These are phyloP conservation scores for Sarcoramphus papa DNA, from an alignment of 2,797 vertebrate species.

Conservation along the genomic window DNA sequence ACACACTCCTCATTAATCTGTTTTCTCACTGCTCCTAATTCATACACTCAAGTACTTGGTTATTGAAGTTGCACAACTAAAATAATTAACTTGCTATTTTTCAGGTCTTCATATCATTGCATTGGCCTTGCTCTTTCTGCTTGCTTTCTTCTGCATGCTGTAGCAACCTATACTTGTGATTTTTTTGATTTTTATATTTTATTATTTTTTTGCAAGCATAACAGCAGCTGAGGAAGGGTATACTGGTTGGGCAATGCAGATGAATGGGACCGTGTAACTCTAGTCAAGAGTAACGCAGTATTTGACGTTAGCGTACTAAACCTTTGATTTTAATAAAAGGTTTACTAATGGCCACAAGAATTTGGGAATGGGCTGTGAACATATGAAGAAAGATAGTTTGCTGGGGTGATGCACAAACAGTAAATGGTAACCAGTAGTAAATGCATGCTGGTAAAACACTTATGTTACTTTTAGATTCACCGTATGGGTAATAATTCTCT, in stretches of 20 bases:
- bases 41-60: background rate
- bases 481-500: background rate
- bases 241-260: background rate
- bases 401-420: background rate
- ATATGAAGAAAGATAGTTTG: background rate
- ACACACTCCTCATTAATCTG: background rate
- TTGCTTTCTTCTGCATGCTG: background rate
- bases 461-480: background rate
- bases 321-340: background rate
- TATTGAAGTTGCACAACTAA: background rate
- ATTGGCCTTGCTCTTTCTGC: background rate
- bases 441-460: background rate
- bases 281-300: background rate
- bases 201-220: background rate
- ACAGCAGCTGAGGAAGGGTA: background rate
- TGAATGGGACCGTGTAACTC: background rate
- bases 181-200: background rate
- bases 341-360: background rate
- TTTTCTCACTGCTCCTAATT: background rate
- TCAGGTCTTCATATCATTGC: background rate
- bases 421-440: background rate
- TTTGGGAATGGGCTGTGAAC: background rate
- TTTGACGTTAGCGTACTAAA: background rate
- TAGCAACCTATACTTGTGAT: background rate
- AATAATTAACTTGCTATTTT: background rate